A percentile compares a stretch with the other conserved stretches of the same genome.
These are phyloP conservation scores for Platygyra sinensis DNA, from an alignment of 64 coral and sea anemone species.

Conservation along the genomic window DNA sequence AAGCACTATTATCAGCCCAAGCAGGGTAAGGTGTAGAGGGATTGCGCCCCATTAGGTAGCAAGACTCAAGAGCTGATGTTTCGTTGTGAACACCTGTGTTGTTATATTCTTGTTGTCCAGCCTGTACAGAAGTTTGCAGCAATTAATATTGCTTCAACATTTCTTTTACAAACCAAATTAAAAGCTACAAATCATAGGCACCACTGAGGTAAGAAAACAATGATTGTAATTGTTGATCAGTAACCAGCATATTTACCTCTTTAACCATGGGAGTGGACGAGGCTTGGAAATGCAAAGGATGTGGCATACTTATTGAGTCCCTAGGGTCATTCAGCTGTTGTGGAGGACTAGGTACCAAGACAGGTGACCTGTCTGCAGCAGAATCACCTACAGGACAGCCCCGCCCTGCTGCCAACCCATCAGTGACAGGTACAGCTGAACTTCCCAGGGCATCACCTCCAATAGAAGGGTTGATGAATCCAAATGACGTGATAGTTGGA, in stretches of 20 bases:
- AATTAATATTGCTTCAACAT: too few species aligned
- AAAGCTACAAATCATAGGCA: too few species aligned
- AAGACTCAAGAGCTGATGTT: conserved; percentile 38
- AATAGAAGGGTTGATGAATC: not conserved
- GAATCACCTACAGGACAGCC: conserved; percentile 62
- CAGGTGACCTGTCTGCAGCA: conserved; percentile 41
- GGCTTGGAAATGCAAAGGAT: conserved; percentile 44
- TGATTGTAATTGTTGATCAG: not conserved
- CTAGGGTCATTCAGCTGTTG: not conserved
- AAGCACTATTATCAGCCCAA: conserved; percentile 16
- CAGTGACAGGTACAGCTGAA: not conserved
- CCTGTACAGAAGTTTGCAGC: not conserved
- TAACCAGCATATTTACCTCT: not conserved
- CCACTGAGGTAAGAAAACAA: not conserved
- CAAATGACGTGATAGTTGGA: conserved; percentile 16
- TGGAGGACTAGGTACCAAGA: conserved; percentile 7
- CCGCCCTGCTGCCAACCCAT: conserved; percentile 1
- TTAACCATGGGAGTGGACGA: conserved; percentile 73
- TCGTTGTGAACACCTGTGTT: not conserved
- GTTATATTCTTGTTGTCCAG: not conserved
- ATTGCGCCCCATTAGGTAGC: not conserved
- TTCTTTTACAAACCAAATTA: too few species aligned
- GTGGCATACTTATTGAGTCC: not conserved
- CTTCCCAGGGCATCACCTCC: not conserved
- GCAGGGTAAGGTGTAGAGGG: not conserved